Evolutionary conservation across 2,113 vertebrate species (phyloP).

Genomic region (Melanostigma gelatinosum): DNA sequence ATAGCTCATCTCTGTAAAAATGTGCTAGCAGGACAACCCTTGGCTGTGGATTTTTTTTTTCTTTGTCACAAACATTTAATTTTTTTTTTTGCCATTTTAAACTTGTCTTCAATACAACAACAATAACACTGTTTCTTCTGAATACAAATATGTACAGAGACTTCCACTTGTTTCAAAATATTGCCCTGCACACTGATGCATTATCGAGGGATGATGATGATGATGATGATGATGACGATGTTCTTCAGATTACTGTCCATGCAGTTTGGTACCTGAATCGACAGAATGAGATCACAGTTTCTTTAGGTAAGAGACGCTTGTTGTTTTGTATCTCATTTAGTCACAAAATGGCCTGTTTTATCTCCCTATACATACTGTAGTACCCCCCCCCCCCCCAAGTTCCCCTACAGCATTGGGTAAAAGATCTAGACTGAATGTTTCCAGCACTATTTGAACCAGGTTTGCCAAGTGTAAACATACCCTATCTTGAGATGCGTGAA

Average conservation of each 20-base stretch:
- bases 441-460: constrained; percentile 72
- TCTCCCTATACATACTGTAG: constrained; percentile 22
- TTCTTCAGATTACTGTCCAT: constrained; percentile 71
- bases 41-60: constrained; percentile 76
- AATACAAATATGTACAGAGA: constrained; percentile 87
- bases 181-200: constrained; percentile 83
- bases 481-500: constrained; percentile 77
- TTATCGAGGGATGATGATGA: constrained; percentile 65
- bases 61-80: constrained; percentile 67
- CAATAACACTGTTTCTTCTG: constrained; percentile 82
- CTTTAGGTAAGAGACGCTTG: constrained; percentile 54
- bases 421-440: constrained; percentile 56
- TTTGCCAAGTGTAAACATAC: constrained; percentile 80
- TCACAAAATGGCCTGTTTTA: constrained; percentile 46
- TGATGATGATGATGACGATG: constrained; percentile 44
- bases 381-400: background rate
- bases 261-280: constrained; percentile 82
- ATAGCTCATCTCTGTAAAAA: constrained; percentile 88
- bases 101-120: constrained; percentile 81
- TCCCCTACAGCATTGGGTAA: constrained; percentile 14
- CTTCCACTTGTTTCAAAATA: constrained; percentile 81
- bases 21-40: constrained; percentile 83
- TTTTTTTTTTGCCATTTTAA: constrained; percentile 51
- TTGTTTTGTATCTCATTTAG: constrained; percentile 57
- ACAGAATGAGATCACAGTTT: constrained; percentile 82